phyloP scores from a whole-genome alignment of 2,888 invertebrate genomes.

The Mimachlamys varia region DNA sequence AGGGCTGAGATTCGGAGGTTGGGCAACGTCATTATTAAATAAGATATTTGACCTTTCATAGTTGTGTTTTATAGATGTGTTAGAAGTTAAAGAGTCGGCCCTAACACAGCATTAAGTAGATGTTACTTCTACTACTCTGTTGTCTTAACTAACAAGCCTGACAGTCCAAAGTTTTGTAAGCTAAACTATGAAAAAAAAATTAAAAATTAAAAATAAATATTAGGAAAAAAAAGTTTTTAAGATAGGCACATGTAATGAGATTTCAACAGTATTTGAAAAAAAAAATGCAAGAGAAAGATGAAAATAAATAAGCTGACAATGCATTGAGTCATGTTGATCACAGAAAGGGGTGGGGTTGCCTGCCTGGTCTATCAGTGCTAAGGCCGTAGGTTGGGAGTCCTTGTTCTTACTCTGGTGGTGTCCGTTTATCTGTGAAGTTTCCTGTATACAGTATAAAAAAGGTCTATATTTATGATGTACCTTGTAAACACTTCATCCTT shows the following conservation, averaged over 20 bases:
- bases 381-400: not conserved
- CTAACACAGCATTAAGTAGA: not conserved
- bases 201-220: not conserved
- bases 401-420: not conserved
- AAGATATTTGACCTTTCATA: not conserved
- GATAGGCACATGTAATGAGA: too few relatives aligned
- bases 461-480: not conserved
- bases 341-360: not conserved
- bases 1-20: not conserved
- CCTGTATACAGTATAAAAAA: not conserved
- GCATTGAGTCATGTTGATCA: not conserved
- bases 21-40: not conserved
- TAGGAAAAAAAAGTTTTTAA: not conserved
- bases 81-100: not conserved
- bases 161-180: not conserved
- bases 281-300: not conserved
- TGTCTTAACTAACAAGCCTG: not conserved
- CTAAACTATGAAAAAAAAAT: not conserved
- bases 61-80: not conserved
- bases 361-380: not conserved
- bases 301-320: not conserved
- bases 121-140: not conserved
- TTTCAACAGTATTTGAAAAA: not conserved
- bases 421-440: conserved; percentile 7
- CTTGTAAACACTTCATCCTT: not conserved